Evolutionary conservation across 2,113 vertebrate species (phyloP), one percentile per base, ranked within the genome.

Genomic region (Tympanuchus pallidicinctus): DNA sequence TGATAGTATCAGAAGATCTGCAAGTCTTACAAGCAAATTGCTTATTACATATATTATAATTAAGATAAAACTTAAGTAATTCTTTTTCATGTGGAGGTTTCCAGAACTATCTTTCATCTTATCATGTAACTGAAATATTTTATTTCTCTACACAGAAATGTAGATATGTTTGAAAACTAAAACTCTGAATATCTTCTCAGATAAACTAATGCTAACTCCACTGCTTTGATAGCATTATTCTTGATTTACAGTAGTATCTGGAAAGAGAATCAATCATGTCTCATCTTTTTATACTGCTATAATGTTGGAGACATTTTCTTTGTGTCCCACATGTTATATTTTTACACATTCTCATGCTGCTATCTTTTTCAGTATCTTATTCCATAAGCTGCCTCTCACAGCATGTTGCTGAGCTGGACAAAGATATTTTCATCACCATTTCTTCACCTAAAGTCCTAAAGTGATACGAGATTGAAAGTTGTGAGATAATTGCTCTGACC

Each of bases 401-500:
- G 86, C 84, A 82, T 92, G 86, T 90, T 94, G 77, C 89, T 93
- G 75, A 92, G 64, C 61, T 92, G 74, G 84, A 77, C 87, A 86
- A 95, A 92, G 87, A 71, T 76, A 91, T 95, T 96, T 93, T 93
- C 91, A 87, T 87, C 81, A 63, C 66, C 45, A 9, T 24, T 63
- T 82, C 88, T 93, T 79, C 40, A 75, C n/a, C 40, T 90, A 69
- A 86, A 28, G 36, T 95, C 81, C 84, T 89, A 63, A 89, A 89
- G 77, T 85, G 91, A 75, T 32, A 80, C 60, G 10, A 92, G 38
- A 87, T 38, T 87, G 83, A 91, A 92, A 89, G 84, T 91, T 80
- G 28, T 85, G 63, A 88, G 34, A 91, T 92, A 96, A 94, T 95
- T 92, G 64, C 82, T 95, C 50, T 93, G 87, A 92, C 89, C 91